Conservation (phyloP, 2,113 vertebrate species). For the Pholis gunnellus region DNA sequence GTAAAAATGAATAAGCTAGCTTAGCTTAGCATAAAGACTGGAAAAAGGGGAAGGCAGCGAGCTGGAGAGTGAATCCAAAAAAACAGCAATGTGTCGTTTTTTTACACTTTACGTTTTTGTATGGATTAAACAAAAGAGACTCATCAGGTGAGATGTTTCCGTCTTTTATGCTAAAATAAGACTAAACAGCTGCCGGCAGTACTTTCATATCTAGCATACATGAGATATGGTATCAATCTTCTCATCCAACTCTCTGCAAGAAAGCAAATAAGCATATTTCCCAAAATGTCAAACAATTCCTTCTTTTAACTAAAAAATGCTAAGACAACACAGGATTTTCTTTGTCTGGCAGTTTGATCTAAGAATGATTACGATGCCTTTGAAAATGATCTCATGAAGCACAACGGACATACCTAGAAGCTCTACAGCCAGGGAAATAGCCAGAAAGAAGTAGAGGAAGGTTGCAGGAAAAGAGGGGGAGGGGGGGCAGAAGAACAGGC, state of each 20-base stretch:
- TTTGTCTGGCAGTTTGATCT: slow-evolving; percentile 45
- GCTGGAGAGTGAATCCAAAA: not conserved
- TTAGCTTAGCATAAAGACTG: not conserved
- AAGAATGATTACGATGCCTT: slow-evolving; percentile 27
- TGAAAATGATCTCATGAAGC: slow-evolving; percentile 6
- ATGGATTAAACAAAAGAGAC: not conserved
- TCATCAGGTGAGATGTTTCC: not conserved
- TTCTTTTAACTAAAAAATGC: slow-evolving; percentile 2
- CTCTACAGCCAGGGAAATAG: slow-evolving; percentile 67
- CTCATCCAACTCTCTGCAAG: not conserved
- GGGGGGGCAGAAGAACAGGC: slow-evolving; percentile 71
- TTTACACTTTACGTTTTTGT: not conserved
- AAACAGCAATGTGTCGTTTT: not conserved
- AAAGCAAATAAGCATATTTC: not conserved
- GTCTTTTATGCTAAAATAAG: not conserved
- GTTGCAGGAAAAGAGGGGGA: slow-evolving; percentile 20
- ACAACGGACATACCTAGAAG: slow-evolving; percentile 78
- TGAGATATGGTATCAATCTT: not conserved
- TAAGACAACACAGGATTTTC: slow-evolving; percentile 14
- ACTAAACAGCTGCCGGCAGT: not conserved
- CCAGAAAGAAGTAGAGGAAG: slow-evolving; percentile 47
- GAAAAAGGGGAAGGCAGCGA: not conserved
- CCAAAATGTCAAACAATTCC: not conserved
- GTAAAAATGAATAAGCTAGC: not conserved
- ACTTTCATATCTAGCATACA: not conserved